Evolutionary conservation across 2,888 invertebrate species (phyloP), one percentile per base, ranked within the genome.

Genomic region (Corbicula japonica): DNA sequence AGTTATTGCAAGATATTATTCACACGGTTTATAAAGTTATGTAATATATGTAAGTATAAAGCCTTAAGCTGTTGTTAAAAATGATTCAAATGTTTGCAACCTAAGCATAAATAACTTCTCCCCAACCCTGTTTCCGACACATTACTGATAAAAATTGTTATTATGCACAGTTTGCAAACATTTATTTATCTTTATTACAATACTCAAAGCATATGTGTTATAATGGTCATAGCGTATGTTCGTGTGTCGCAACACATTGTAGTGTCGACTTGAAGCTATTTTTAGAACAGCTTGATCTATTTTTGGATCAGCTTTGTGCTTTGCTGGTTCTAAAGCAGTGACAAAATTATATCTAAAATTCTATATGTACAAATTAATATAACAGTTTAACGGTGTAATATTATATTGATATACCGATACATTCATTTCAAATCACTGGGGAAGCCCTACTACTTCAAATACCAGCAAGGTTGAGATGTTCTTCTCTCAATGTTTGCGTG

Each of bases 321-420:
- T 52, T 34, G 66, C 66, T 52, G 50, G 30, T 48, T 63, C 76
- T 76, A 76, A 46, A 70, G 76, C 76, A 44, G 76, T 76, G 76
- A 76, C 48, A 44, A 35, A 15, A 56, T 56, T 32, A 56, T 56
- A 32, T 38, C 35, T n/a, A n/a, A n/a, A n/a, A n/a, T n/a, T n/a
- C n/a, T n/a, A n/a, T n/a, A n/a, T n/a, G n/a, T n/a, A n/a, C n/a
- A n/a, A n/a, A n/a, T n/a, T n/a, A n/a, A n/a, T n/a, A n/a, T n/a
- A n/a, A n/a, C n/a, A n/a, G n/a, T n/a, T n/a, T n/a, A n/a, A n/a
- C n/a, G n/a, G n/a, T n/a, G n/a, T n/a, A n/a, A n/a, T n/a, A n/a
- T n/a, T n/a, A n/a, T n/a, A n/a, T n/a, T n/a, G n/a, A n/a, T n/a
- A n/a, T n/a, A n/a, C n/a, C n/a, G n/a, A n/a, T n/a, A n/a, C n/a